Evolutionary conservation across 2,888 invertebrate species (phyloP).

Genomic region (Arge pagana): DNA sequence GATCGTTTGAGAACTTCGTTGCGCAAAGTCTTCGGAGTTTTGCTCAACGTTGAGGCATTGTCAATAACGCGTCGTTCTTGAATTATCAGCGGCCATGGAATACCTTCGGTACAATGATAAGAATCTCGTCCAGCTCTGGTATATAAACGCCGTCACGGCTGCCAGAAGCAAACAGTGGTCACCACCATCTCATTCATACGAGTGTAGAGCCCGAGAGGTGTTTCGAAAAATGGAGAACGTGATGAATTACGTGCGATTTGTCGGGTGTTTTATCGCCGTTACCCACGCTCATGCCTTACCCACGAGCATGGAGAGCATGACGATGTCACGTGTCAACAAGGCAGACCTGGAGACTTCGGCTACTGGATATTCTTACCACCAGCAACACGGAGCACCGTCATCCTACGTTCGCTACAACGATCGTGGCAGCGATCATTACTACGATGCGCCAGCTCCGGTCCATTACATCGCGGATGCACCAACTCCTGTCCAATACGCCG

Average conservation of each 20-base stretch:
- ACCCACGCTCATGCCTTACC: slow-evolving; percentile 9
- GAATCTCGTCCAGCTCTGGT: slow-evolving; percentile 32
- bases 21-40: slow-evolving; percentile 15
- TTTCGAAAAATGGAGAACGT: not conserved
- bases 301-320: slow-evolving; percentile 50
- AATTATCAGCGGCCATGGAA: slow-evolving; percentile 44
- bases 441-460: slow-evolving; percentile 40
- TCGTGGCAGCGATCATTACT: slow-evolving; percentile 43
- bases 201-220: not conserved
- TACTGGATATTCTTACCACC: slow-evolving; percentile 60
- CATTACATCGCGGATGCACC: slow-evolving; percentile 36
- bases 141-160: slow-evolving; percentile 29
- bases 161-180: slow-evolving; percentile 24
- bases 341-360: slow-evolving; percentile 67
- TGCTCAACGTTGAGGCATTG: slow-evolving; percentile 29
- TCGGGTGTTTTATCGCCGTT: not conserved
- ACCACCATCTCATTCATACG: not conserved
- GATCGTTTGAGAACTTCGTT: slow-evolving; percentile 8
- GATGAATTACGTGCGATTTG: not conserved
- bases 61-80: slow-evolving; percentile 48
- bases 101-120: slow-evolving; percentile 33
- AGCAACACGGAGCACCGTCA: slow-evolving; percentile 41
- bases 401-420: slow-evolving; percentile 49
- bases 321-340: slow-evolving; percentile 63
- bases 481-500: slow-evolving; percentile 37